phyloP scores from a whole-genome alignment of 2,888 invertebrate species.

The Lydus trimaculatus region DNA sequence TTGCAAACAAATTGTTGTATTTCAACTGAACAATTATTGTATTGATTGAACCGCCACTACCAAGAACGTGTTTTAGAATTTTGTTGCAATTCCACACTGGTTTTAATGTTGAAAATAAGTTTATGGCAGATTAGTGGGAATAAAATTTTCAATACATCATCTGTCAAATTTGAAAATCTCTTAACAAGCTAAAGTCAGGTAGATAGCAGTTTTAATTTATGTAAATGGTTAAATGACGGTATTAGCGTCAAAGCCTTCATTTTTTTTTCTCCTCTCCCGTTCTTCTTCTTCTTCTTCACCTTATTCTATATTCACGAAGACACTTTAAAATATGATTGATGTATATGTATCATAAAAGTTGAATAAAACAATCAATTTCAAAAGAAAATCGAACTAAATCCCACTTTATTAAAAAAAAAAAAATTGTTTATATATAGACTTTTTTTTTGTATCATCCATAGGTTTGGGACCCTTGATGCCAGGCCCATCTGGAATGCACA shows the following conservation, averaged over 20 bases:
- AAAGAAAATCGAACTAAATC: conserved; percentile 1
- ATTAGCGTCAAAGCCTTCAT: conserved; percentile 21
- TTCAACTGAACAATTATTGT: conserved; percentile 11
- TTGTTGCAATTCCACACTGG: background rate
- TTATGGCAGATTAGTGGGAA: background rate
- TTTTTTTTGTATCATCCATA: conserved; percentile 38
- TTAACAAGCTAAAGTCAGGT: conserved; percentile 12
- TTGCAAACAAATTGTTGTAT: conserved; percentile 10
- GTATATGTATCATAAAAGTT: background rate
- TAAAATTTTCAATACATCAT: background rate
- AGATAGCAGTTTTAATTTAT: conserved; percentile 19
- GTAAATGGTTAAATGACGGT: conserved; percentile 30
- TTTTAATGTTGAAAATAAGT: background rate
- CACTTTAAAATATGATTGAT: conserved; percentile 25
- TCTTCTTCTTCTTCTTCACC: background rate
- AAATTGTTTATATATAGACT: no score
- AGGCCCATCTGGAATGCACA: conserved; percentile 85
- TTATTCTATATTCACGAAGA: background rate
- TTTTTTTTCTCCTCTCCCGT: background rate
- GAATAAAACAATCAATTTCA: conserved; percentile 2
- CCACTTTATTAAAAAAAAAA: background rate
- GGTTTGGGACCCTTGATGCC: conserved; percentile 79
- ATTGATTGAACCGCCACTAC: conserved; percentile 16
- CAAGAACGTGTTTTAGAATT: conserved; percentile 25
- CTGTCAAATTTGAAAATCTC: background rate